Evolutionary conservation across 1,140 invertebrate genomes (phyloP), one percentile per base, ranked within the genome.

Genomic region (Hyles vespertilio): DNA sequence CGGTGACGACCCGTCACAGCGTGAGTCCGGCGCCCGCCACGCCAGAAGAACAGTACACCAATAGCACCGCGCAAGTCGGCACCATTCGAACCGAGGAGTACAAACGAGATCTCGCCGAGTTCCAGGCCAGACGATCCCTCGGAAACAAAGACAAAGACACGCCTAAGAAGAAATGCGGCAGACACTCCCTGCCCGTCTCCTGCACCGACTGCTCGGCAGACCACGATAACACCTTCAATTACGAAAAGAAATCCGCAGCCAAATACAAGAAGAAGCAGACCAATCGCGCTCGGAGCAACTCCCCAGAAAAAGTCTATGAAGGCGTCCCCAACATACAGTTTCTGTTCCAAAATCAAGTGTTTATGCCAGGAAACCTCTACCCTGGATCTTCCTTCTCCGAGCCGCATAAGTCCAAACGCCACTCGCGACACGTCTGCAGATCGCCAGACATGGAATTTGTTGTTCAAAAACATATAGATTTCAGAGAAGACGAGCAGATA

Each of bases 41-140:
- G 11, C 58, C 66, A 36, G 72, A 75, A 55, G 53, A 55, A 6
- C 69, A 76, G 36, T 53, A 69, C 4, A 36, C 70, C 3, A 53
- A 64, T 10, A 65, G 51, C 44, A 56, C 70, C 5, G 55, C 64
- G 44, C 70, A 74, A 46, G 54, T 82, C 11, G 85, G 79, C 43
- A 85, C 86, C 10, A 88, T 89, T 40, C 79, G 84, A 51, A 90
- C 87, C 3, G 84, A 89, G 54, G 86, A 89, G 61, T 89, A 90
- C 67, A 89, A 86, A 69, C 73, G 82, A 7, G 87, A 87, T 55
- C 70, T 89, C 22, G 83, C 85, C 0, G 89, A 90, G 58, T 90
- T 90, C 65, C 81, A 85, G 66, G 87, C 87, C 3, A 76, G 89
- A 49, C 62, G 89, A 34, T 87, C 86, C 0, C 50, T 63, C 0